These are phyloP conservation scores for Rhagoletis zephyria DNA, from an alignment of 1,140 invertebrate species.

Conservation along the genomic window DNA sequence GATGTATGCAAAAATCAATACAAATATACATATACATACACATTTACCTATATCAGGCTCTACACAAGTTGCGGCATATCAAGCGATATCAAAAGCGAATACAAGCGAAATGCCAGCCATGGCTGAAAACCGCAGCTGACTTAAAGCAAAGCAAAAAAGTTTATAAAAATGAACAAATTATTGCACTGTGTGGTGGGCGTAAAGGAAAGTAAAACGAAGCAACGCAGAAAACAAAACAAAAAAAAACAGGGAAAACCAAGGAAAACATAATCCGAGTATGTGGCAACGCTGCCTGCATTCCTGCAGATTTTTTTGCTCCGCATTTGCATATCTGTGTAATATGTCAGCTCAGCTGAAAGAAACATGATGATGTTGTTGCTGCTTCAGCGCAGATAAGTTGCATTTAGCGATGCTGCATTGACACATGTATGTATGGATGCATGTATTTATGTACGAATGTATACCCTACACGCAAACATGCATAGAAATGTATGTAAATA, in stretches of 20 bases:
- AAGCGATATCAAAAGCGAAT: constrained; percentile 37
- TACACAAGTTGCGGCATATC: neutral
- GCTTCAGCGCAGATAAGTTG: constrained; percentile 20
- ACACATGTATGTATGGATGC: neutral
- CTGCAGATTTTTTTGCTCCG: neutral
- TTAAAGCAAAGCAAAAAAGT: neutral
- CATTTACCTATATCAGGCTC: neutral
- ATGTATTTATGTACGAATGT: too few relatives aligned
- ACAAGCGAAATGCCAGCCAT: constrained; percentile 13
- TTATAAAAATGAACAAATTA: too few relatives aligned
- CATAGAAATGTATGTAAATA: too few relatives aligned
- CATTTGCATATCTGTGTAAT: constrained; percentile 15
- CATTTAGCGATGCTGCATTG: neutral
- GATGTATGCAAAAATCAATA: too few relatives aligned
- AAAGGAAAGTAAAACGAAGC: neutral
- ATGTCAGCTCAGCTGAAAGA: constrained; percentile 41
- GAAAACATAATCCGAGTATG: constrained; percentile 3
- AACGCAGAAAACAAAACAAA: neutral
- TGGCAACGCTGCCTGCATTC: neutral
- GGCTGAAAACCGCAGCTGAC: neutral
- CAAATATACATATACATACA: too few relatives aligned
- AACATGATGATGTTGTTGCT: constrained; percentile 16
- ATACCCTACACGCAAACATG: too few relatives aligned
- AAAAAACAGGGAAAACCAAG: neutral
- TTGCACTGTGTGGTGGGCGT: neutral